Conservation (phyloP, 2,888 invertebrate species). For the Atherix ibis region DNA sequence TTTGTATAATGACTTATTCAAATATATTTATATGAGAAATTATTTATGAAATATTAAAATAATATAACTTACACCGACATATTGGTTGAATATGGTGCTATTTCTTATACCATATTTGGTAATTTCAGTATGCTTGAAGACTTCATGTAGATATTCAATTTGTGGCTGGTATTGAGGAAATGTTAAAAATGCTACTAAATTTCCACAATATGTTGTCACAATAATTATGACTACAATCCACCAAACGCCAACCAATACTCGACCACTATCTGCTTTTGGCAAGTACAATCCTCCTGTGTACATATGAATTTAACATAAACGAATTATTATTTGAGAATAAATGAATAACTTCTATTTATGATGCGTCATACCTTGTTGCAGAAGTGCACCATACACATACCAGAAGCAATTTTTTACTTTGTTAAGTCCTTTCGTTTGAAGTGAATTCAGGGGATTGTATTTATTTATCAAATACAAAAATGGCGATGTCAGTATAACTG, state of each 20-base stretch:
- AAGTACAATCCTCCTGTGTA: slow-evolving; percentile 75
- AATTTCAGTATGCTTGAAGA: slow-evolving; percentile 35
- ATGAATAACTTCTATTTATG: slow-evolving; percentile 9
- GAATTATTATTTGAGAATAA: neutral
- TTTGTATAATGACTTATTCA: neutral
- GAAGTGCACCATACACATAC: slow-evolving; percentile 76
- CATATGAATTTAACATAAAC: neutral
- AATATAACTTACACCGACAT: slow-evolving; percentile 34
- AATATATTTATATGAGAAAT: slow-evolving; percentile 1
- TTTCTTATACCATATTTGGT: slow-evolving; percentile 62
- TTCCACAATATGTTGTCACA: slow-evolving; percentile 84
- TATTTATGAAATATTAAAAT: neutral
- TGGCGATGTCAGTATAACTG: slow-evolving; percentile 62
- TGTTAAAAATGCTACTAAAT: slow-evolving; percentile 80
- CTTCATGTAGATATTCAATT: slow-evolving; percentile 23
- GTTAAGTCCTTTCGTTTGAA: slow-evolving; percentile 33
- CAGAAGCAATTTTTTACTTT: slow-evolving; percentile 31
- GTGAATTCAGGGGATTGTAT: slow-evolving; percentile 39
- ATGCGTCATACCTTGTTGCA: slow-evolving; percentile 90
- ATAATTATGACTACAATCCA: slow-evolving; percentile 81
- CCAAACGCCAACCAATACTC: slow-evolving; percentile 76
- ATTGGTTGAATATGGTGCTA: slow-evolving; percentile 58
- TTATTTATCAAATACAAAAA: slow-evolving; percentile 57
- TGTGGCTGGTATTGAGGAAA: slow-evolving; percentile 52
- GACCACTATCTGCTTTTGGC: slow-evolving; percentile 71